Conservation (phyloP, 2,797 vertebrate genomes). For the Ctenochaetus hawaiiensis region DNA sequence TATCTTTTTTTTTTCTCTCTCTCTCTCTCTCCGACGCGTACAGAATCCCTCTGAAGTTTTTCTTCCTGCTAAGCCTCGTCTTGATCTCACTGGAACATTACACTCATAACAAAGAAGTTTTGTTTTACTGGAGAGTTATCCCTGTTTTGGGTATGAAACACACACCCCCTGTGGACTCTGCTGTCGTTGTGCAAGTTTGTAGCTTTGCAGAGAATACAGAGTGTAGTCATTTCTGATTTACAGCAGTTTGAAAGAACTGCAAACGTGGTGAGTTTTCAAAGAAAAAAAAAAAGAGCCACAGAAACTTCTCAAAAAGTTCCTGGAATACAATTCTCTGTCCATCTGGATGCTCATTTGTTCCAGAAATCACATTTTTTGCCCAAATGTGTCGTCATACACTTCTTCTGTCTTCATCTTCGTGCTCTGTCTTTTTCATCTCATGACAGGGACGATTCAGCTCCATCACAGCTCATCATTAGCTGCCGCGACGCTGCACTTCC, state of each 20-base stretch:
- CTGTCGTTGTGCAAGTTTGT: neutral
- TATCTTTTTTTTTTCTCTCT: too few species aligned
- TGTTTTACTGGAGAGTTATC: slow-evolving; percentile 18
- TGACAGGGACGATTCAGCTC: neutral
- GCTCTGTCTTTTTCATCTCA: too few species aligned
- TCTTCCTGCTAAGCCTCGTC: neutral
- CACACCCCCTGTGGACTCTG: neutral
- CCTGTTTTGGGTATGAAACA: neutral
- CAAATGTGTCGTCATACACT: neutral
- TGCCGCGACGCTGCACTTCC: neutral
- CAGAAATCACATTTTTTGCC: neutral
- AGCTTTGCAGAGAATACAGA: neutral
- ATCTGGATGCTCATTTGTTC: slow-evolving; percentile 4
- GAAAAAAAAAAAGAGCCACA: neutral
- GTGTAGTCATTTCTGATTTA: slow-evolving; percentile 9
- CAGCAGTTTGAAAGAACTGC: neutral
- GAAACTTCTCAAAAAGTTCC: slow-evolving; percentile 6
- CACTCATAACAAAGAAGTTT: slow-evolving; percentile 10
- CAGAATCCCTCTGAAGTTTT: neutral
- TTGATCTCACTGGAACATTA: slow-evolving; percentile 2
- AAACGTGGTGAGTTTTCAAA: slow-evolving; percentile 1
- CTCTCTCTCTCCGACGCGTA: neutral
- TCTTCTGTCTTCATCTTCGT: neutral
- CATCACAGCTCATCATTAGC: neutral
- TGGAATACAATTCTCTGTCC: slow-evolving; percentile 19